phyloP scores from a whole-genome alignment of 2,113 vertebrate genomes.

The Hydrochoerus hydrochaeris region DNA sequence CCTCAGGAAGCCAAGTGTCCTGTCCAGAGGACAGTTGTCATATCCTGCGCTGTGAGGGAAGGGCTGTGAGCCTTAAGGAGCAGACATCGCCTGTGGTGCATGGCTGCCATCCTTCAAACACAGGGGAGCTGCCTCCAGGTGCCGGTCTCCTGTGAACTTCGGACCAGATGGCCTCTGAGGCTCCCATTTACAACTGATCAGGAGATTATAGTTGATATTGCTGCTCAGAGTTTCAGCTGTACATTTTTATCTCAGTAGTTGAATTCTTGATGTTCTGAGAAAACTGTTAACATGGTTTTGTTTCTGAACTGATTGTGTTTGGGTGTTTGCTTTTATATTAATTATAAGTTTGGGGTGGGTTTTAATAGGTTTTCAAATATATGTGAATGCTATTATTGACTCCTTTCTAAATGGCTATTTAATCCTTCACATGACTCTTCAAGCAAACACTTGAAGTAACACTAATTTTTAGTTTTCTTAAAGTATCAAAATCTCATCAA shows the following conservation, averaged over 20 bases:
- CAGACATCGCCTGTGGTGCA: not conserved
- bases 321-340: not conserved
- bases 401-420: not conserved
- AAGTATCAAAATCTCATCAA: not conserved
- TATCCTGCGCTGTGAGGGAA: not conserved
- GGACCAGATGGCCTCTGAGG: not conserved
- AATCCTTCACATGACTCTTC: not conserved
- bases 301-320: not conserved
- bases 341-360: not conserved
- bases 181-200: not conserved
- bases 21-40: not conserved
- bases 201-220: not conserved
- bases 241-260: not conserved
- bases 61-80: not conserved
- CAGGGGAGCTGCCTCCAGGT: not conserved
- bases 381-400: not conserved
- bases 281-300: not conserved
- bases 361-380: slow-evolving; percentile 8
- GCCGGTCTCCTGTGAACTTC: not conserved
- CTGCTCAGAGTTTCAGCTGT: not conserved
- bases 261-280: slow-evolving; percentile 36
- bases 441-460: not conserved
- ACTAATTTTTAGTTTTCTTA: slow-evolving; percentile 20
- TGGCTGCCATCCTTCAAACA: not conserved
- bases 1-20: not conserved